Evolutionary conservation across 2,113 vertebrate species (phyloP).

Genomic region (Hypomesus transpacificus): DNA sequence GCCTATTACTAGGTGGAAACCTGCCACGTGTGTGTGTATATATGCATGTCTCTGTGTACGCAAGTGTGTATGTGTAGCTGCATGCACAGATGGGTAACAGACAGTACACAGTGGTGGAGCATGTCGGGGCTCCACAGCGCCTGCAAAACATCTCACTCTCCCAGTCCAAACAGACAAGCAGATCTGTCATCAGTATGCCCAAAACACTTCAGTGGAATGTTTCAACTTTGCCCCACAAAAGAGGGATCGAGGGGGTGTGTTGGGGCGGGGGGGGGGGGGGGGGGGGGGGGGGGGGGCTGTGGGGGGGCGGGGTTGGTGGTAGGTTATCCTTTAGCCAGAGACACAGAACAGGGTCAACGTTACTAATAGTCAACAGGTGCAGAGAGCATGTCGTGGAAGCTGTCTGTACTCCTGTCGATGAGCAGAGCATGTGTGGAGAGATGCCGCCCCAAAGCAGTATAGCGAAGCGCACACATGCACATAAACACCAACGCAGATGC

Average conservation of each 20-base stretch:
- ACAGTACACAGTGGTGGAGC: too few relatives aligned
- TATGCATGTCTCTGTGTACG: neutral
- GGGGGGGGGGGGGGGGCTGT: constrained; percentile 23
- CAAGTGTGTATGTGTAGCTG: neutral
- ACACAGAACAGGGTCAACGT: constrained; percentile 54
- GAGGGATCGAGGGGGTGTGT: constrained; percentile 16
- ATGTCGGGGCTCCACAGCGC: neutral
- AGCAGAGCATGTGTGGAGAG: neutral
- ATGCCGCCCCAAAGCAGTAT: neutral
- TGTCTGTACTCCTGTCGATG: constrained; percentile 2
- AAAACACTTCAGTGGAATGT: constrained; percentile 50
- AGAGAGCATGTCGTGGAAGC: constrained; percentile 38
- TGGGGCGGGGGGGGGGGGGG: constrained; percentile 18
- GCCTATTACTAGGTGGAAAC: too few relatives aligned
- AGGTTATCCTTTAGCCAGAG: constrained; percentile 23
- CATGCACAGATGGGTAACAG: neutral
- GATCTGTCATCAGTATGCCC: constrained; percentile 48
- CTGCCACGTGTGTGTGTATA: neutral
- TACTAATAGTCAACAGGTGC: constrained; percentile 72
- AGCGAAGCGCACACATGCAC: constrained; percentile 32
- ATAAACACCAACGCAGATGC: constrained; percentile 33
- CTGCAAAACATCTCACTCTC: constrained; percentile 36
- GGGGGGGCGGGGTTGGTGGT: constrained; percentile 33
- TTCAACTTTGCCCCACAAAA: constrained; percentile 61
- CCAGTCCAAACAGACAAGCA: constrained; percentile 44